phyloP scores from a whole-genome alignment of 2,113 vertebrate species.

The Misgurnus mizolepis region DNA sequence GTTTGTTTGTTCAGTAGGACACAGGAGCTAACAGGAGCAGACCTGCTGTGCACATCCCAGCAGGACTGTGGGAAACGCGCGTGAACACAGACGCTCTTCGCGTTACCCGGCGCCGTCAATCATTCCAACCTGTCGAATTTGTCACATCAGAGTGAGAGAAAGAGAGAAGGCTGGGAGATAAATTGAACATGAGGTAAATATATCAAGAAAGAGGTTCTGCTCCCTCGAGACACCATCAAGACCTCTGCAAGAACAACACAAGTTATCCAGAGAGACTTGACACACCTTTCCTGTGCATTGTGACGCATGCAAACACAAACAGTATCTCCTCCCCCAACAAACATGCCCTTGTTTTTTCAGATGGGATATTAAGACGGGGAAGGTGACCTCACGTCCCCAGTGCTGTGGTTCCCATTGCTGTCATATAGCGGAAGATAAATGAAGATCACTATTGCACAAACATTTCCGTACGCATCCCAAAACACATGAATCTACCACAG shows the following conservation, averaged over 20 bases:
- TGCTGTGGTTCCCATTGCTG: conserved; percentile 29
- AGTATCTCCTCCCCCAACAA: conserved; percentile 14
- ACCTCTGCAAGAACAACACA: conserved; percentile 1
- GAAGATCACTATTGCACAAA: conserved; percentile 19
- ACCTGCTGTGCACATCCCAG: conserved; percentile 19
- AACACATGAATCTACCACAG: not conserved
- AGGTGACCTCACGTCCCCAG: conserved; percentile 29
- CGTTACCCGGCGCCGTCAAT: conserved; percentile 37
- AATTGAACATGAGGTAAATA: not conserved
- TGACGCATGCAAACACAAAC: conserved; percentile 26
- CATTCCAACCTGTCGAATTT: conserved; percentile 30
- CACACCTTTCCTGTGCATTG: conserved; percentile 18
- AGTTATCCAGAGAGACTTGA: conserved; percentile 24
- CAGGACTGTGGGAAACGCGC: conserved; percentile 36
- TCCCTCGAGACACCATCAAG: conserved; percentile 2
- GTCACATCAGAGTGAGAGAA: conserved; percentile 37
- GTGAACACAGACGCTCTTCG: conserved; percentile 29
- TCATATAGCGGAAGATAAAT: conserved; percentile 19
- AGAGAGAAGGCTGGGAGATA: not conserved
- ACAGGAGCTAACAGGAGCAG: conserved; percentile 19
- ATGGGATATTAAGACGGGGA: not conserved
- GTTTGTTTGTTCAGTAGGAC: conserved; percentile 47
- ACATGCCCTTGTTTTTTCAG: conserved; percentile 37
- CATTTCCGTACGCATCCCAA: conserved; percentile 6
- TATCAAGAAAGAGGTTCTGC: not conserved